Base-by-base conservation (phyloP, 2,888 invertebrate genomes). In the Quadroppia sp. region DNA sequence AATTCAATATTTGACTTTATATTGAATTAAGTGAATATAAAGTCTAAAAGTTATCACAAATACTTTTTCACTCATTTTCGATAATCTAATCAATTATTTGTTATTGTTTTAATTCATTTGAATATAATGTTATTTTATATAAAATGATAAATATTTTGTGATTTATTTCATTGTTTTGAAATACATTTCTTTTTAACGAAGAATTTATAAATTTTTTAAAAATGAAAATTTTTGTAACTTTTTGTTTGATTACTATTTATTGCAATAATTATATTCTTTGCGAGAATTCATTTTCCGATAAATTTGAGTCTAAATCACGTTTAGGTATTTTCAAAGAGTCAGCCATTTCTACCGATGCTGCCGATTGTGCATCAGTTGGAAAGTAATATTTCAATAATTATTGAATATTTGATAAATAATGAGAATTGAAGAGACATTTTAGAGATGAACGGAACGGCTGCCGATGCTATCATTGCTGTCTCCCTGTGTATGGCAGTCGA, bases 401-500 rank as follows among this genome's bases (percentile, higher is more conserved):
- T 59, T 25, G 30, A 15, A 30, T 25, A 11, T 7, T 25, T 56
- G 9, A 7, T 6, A 56, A 56, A 25, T 25, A 11, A 59, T 59
- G 2, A 20, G 4, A 30, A 59, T 42, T 42, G 2, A 40, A 90
- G 89, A 64, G 82, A 85, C 13, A 89, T 93, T 78, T 83, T 94
- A 71, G 82, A 86, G 78, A 86, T 86, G 80, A 88, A 81, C 23
- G 83, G 83, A 17, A 81, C 82, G 71, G 92, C 91, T 0, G 90
- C 90, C 2, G 95, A 95, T 81, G 90, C 92, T 0, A 90, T 92
- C 0, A 90, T 95, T 79, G 92, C 93, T 0, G 87, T 91, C 0
- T 82, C 92, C 56, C 87, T 94, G 78, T 94, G 94, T 82, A 90
- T 93, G 81, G 94, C 94, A 0, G 85, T 92, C 3, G 87, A 89